Evolutionary conservation across 1,140 invertebrate genomes (phyloP).

Genomic region (Calliopsis andreniformis): DNA sequence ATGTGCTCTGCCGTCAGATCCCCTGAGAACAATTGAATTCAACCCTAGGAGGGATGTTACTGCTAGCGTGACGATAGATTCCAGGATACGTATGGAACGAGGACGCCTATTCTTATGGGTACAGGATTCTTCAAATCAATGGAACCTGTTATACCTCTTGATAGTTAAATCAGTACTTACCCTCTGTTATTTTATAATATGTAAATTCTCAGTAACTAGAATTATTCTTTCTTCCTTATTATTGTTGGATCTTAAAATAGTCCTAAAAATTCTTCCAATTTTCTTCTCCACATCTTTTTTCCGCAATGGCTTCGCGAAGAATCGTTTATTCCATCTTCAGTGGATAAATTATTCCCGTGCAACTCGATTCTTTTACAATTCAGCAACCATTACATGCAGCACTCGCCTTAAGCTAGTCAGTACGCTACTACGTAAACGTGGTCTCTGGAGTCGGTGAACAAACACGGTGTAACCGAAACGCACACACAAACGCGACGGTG

Average conservation of each 20-base stretch:
- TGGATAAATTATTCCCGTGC: too few relatives aligned
- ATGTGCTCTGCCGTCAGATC: not conserved
- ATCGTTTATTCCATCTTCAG: too few relatives aligned
- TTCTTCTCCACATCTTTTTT: too few relatives aligned
- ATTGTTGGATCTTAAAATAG: too few relatives aligned
- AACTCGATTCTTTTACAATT: not conserved
- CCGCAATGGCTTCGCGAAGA: too few relatives aligned
- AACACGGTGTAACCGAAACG: too few relatives aligned
- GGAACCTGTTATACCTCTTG: not conserved
- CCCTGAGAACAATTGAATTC: slow-evolving; percentile 8
- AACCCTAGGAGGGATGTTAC: not conserved
- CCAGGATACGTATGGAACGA: not conserved
- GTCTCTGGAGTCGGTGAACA: not conserved
- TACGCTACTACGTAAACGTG: not conserved
- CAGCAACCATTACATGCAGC: not conserved
- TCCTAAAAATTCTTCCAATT: too few relatives aligned
- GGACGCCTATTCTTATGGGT: not conserved
- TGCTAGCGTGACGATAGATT: slow-evolving; percentile 3
- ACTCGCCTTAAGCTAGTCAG: not conserved
- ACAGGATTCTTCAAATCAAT: not conserved
- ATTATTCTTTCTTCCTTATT: too few relatives aligned
- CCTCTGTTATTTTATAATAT: too few relatives aligned
- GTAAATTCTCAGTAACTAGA: too few relatives aligned
- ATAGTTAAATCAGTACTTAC: too few relatives aligned
- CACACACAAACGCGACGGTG: not conserved